phyloP scores from a whole-genome alignment of 53 echinoderm and acorn worm species.

The Apostichopus leukothele region DNA sequence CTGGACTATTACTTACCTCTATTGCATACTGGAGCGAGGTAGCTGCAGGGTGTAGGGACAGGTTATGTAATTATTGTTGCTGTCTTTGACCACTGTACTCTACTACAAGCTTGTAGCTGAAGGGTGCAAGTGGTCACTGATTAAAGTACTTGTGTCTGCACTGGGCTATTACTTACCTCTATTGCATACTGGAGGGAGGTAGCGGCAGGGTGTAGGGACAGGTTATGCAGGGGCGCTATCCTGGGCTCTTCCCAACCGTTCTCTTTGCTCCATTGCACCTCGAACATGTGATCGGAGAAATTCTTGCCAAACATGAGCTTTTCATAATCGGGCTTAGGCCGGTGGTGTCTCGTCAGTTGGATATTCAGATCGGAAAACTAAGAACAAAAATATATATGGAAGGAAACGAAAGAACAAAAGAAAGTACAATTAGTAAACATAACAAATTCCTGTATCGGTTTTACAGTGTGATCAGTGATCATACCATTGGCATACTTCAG shows the following conservation, averaged over 20 bases:
- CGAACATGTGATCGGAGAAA: constrained; percentile 93
- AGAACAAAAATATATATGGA: neutral
- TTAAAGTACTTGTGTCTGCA: too few species aligned
- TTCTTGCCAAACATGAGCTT: constrained; percentile 81
- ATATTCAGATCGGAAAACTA: constrained; percentile 68
- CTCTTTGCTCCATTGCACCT: constrained; percentile 68
- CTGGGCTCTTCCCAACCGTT: constrained; percentile 73
- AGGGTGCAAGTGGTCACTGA: too few species aligned
- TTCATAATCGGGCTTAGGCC: constrained; percentile 73
- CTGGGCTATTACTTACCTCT: constrained; percentile 56
- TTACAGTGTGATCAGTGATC: too few species aligned
- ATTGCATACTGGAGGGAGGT: constrained; percentile 88
- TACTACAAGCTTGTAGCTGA: too few species aligned
- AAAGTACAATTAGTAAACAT: too few species aligned
- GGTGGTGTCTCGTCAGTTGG: constrained; percentile 56
- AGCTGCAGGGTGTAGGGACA: constrained; percentile 81
- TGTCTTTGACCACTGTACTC: too few species aligned
- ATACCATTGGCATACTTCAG: too few species aligned
- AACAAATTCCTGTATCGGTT: too few species aligned
- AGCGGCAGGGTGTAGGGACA: constrained; percentile 82
- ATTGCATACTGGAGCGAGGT: constrained; percentile 86
- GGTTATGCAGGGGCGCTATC: constrained; percentile 73
- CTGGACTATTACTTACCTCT: constrained; percentile 56
- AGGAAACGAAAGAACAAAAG: too few species aligned
- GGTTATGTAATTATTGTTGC: constrained; percentile 52